Base-by-base conservation (phyloP, 2,113 vertebrate species). In the Sylvietta virens region DNA sequence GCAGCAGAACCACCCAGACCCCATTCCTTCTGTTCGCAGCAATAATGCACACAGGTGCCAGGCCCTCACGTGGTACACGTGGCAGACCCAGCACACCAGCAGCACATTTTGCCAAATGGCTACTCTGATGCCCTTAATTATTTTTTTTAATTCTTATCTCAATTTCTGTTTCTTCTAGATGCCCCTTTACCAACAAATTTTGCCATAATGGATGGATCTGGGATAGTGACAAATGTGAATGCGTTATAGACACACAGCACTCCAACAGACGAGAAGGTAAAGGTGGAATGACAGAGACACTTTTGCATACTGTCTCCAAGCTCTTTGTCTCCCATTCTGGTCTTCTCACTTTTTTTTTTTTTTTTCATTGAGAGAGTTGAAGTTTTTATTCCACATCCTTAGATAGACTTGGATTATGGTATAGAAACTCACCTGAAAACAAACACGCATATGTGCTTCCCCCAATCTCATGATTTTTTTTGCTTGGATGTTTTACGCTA, bases 181-280 rank as follows among this genome's bases (percentile, higher is more conserved):
- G 98, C 81, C 95, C 97, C 16, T 97, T 98, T 88, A 61, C 97
- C 73, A 98, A 97, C 86, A 98, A 97, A 92, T 85, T 95, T 78
- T 98, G 98, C 86, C 97, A 97, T 51, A 82, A 96, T 64, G 99
- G 99, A 37, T 98, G 98, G 97, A 97, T 98, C 70, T 99, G 99
- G 99, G 99, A 99, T 69, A 99, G 98, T 94, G 98, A 97, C 73
- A 97, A 97, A 85, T 99, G 99, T 96, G 98, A 98, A 97, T 99
- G 99, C 93, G 98, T 99, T 72, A 92, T 97, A 31, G 97, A 97
- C 51, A 96, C 95, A 54, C 97, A 98, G 48, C 97, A 94, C 51
- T 72, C 96, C 70, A 96, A 93, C 39, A 82, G 92, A 94, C 96
- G 79, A 82, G 98, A 98, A 98, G 98, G 98, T 98, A 98, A 95